Conservation (phyloP, 2,888 invertebrate genomes). For the Limnephilus marmoratus region DNA sequence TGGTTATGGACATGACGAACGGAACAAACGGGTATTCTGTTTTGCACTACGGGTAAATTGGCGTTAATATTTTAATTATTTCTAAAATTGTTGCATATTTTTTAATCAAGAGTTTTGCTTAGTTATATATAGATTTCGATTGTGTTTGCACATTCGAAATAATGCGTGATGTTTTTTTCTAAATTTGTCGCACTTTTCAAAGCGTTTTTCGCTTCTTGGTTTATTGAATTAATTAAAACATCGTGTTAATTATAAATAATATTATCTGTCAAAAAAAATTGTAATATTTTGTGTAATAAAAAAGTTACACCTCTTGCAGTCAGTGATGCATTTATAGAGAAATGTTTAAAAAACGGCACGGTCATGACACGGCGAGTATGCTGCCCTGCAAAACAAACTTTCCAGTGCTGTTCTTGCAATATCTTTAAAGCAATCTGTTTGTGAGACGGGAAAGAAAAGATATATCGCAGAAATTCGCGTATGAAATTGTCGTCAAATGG, state of each 20-base stretch:
- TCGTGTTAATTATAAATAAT: background rate
- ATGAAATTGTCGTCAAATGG: too few relatives aligned
- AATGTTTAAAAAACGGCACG: too few relatives aligned
- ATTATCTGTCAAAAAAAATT: background rate
- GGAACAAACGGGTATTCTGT: conserved; percentile 56
- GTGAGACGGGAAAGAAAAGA: too few relatives aligned
- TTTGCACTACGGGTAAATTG: conserved; percentile 47
- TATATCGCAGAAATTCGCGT: too few relatives aligned
- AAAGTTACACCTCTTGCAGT: background rate
- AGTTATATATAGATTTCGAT: background rate
- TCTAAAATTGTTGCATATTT: conserved; percentile 27
- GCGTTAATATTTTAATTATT: conserved; percentile 8
- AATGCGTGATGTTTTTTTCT: background rate
- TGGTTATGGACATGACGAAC: background rate
- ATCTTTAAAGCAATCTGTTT: too few relatives aligned
- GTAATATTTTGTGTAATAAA: background rate
- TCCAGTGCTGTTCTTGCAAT: too few relatives aligned
- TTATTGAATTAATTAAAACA: background rate
- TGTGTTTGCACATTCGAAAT: background rate
- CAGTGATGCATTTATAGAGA: background rate
- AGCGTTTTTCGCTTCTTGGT: background rate
- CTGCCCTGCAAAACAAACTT: too few relatives aligned
- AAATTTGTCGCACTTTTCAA: background rate
- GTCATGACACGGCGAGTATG: too few relatives aligned
- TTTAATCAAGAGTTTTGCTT: background rate